These are phyloP conservation scores for Drosophila kikkawai DNA, from an alignment of 1,140 invertebrate genomes.

Conservation along the genomic window DNA sequence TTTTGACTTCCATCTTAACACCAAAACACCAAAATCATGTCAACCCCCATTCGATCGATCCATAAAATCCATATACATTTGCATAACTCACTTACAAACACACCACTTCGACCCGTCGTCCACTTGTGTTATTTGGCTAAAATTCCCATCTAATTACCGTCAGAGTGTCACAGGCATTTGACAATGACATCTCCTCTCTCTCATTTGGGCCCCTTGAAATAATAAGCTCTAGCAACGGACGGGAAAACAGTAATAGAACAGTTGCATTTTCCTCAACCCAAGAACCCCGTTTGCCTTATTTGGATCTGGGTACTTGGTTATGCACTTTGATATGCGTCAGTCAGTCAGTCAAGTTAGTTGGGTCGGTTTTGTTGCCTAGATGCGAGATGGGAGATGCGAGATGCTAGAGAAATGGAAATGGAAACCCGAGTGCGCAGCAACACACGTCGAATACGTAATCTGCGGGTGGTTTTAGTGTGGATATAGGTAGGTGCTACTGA, in stretches of 20 bases:
- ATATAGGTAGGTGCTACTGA: background rate
- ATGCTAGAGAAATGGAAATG: conserved; percentile 36
- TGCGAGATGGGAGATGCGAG: background rate
- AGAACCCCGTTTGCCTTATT: conserved; percentile 2
- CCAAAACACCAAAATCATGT: background rate
- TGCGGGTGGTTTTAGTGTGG: conserved; percentile 12
- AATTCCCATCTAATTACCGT: conserved; percentile 56
- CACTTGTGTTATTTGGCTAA: conserved; percentile 20
- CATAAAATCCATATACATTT: conserved; percentile 31
- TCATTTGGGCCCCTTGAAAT: conserved; percentile 16
- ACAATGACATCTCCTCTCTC: conserved; percentile 47
- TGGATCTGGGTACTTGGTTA: conserved; percentile 41
- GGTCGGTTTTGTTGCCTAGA: conserved; percentile 24
- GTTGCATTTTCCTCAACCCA: conserved; percentile 7
- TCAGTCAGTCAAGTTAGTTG: conserved; percentile 41
- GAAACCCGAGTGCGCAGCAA: conserved; percentile 35
- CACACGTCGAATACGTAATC: conserved; percentile 54
- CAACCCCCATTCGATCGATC: background rate
- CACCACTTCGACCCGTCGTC: background rate
- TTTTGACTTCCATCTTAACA: background rate
- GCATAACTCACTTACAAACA: conserved; percentile 34
- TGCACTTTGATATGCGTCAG: conserved; percentile 56
- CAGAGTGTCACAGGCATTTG: conserved; percentile 54
- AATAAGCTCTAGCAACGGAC: conserved; percentile 31
- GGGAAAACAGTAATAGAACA: conserved; percentile 31